Evolutionary conservation across 2,113 vertebrate species (phyloP).

Genomic region (Peromyscus californicus): DNA sequence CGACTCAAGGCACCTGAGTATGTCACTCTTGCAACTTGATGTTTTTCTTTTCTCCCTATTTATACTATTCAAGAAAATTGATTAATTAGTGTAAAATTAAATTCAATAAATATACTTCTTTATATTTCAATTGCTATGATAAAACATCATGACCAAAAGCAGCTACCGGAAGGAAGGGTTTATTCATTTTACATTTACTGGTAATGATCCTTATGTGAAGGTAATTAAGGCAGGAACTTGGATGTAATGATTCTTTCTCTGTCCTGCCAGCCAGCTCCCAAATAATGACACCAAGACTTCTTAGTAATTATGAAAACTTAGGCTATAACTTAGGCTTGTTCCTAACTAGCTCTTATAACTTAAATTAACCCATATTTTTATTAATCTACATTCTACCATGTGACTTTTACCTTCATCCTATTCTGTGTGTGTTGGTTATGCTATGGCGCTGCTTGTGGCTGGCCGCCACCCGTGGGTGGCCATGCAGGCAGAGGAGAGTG

Average conservation of each 20-base stretch:
- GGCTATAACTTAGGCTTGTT: not conserved
- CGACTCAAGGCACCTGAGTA: no score
- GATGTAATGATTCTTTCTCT: not conserved
- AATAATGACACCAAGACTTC: not conserved
- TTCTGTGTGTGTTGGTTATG: no score
- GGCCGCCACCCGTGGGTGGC: no score
- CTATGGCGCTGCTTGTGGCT: no score
- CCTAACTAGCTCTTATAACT: not conserved
- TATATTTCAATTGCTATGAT: not conserved
- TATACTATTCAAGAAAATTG: not conserved
- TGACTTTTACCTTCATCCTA: not conserved
- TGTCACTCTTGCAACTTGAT: not conserved
- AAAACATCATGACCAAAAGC: not conserved
- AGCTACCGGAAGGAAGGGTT: not conserved
- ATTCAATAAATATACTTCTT: not conserved
- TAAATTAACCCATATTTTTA: not conserved
- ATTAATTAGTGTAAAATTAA: not conserved
- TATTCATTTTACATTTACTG: not conserved
- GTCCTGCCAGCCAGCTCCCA: not conserved
- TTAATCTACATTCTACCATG: not conserved
- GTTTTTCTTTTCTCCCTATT: not conserved
- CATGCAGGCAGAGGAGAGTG: no score
- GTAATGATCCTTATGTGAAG: fast-evolving
- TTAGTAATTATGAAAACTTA: not conserved
- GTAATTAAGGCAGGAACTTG: not conserved